phyloP scores from a whole-genome alignment of 1,140 invertebrate species.

The Gonioctena quinquepunctata region DNA sequence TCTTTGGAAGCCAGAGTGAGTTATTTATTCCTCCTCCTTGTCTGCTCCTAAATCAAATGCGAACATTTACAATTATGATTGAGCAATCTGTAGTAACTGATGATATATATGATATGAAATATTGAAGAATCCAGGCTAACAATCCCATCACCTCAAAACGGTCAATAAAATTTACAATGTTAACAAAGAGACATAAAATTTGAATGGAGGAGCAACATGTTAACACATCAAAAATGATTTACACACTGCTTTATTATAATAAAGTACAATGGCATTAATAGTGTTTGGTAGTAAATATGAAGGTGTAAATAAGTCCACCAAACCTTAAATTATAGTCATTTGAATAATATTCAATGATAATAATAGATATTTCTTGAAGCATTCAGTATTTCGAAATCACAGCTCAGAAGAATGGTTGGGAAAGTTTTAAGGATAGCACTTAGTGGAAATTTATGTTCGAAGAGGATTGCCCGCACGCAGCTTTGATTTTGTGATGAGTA shows the following conservation, averaged over 20 bases:
- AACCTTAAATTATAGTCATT: background rate
- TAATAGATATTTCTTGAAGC: background rate
- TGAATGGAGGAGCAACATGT: constrained; percentile 1
- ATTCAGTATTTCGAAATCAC: background rate
- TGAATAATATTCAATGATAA: constrained; percentile 7
- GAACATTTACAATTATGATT: background rate
- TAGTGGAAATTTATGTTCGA: constrained; percentile 1
- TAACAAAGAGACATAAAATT: constrained; percentile 8
- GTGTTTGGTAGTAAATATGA: constrained; percentile 3
- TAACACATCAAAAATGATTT: constrained; percentile 11
- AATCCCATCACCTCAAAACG: background rate
- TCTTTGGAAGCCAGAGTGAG: background rate
- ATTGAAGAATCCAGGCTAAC: background rate
- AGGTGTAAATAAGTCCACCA: constrained; percentile 9
- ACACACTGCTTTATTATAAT: constrained; percentile 1
- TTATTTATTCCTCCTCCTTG: background rate
- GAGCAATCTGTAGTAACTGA: background rate
- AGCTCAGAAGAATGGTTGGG: background rate
- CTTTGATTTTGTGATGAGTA: constrained; percentile 8
- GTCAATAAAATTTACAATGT: constrained; percentile 7
- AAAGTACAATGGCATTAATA: background rate
- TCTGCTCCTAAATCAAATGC: background rate
- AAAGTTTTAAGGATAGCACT: background rate
- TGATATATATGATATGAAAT: background rate
- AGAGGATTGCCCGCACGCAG: background rate